Evolutionary conservation across 2,797 vertebrate genomes (phyloP), one percentile per base, ranked within the genome.

Genomic region (Sitta carolinensis): DNA sequence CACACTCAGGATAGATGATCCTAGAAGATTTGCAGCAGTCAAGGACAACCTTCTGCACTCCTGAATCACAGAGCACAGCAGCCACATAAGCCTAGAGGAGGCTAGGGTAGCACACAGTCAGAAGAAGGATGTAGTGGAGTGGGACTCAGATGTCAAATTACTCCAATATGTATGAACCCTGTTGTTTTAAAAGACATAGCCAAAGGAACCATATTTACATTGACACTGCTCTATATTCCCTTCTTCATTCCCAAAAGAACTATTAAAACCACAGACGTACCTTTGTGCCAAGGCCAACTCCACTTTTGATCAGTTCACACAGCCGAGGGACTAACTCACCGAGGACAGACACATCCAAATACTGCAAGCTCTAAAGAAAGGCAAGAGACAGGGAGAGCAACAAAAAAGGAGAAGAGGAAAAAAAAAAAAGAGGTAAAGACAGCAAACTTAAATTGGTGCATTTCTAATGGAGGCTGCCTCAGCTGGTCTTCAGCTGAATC

Each of bases 221-320:
- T 27, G 27, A 25, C n/a, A 32, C 7, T 61, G 50, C 25, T 36
- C 23, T 43, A 19, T 26, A 58, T 26, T 68, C 17, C 34, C 16
- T 22, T 63, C 63, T 48, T 52, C 6, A 23, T 22, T 82, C 61
- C 63, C 63, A 66, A n/a, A 85, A 59, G 23, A 52, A 8, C 36
- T 40, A 21, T 9, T 79, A 73, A 78, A 91, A 80, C 30, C 38
- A 74, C 13, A 72, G 55, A 38, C 67, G 7, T 98, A 99, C 99
- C 99, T 99, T 99, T 48, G 99, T 99, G 85, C 99, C 99, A 80
- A 99, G 97, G 59, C 99, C 99, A 16, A 99, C 98, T 94, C 99
- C 99, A 94, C 99, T 99, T 97, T 98, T 99, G 38, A 99, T 98
- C 87, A 99, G 98, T 69, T 99, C 99, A 96, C 99, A 99, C 42